Evolutionary conservation across 2,888 invertebrate genomes (phyloP), one percentile per base, ranked within the genome.

Genomic region (Cactoblastis cactorum): DNA sequence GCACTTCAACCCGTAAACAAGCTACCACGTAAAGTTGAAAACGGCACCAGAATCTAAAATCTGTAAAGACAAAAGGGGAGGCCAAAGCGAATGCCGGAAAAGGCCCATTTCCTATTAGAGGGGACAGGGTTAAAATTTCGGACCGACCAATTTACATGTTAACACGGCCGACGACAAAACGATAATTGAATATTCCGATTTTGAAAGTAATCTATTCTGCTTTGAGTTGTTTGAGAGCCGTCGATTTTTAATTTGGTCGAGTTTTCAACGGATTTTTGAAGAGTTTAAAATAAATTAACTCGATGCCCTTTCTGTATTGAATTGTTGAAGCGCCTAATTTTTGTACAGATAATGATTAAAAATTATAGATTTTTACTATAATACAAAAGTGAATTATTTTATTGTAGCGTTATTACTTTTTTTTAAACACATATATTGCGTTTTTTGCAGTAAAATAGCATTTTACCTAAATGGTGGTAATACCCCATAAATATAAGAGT

Each of bases 71-170:
- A 83, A 80, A 77, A 70, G 77, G 61, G 56, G 64, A 59, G 60
- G 59, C 67, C 65, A 66, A 70, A 69, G 69, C 68, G 77, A 76
- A 77, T 74, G 77, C 77, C 73, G 80, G 79, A 78, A 81, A 80
- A 76, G 69, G 74, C 67, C 78, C 71, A 77, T 84, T 83, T 84
- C 82, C 83, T 80, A 80, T 83, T 80, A 79, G 72, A 63, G 49
- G 69, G 73, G 70, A 64, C 62, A 58, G 65, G 66, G 68, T 67
- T 72, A 73, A 78, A 80, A 75, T 77, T 82, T 77, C 73, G 72
- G 77, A 76, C 71, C 74, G 72, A 62, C 71, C 75, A 80, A 86
- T 86, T 86, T 85, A 73, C 84, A 86, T 86, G 83, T 81, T 82
- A 83, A 84, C 83, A 75, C 69, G 64, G 60, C 52, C 59, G 55